Evolutionary conservation across 2,888 invertebrate genomes (phyloP).

Genomic region (Chromoteleia sp.): DNA sequence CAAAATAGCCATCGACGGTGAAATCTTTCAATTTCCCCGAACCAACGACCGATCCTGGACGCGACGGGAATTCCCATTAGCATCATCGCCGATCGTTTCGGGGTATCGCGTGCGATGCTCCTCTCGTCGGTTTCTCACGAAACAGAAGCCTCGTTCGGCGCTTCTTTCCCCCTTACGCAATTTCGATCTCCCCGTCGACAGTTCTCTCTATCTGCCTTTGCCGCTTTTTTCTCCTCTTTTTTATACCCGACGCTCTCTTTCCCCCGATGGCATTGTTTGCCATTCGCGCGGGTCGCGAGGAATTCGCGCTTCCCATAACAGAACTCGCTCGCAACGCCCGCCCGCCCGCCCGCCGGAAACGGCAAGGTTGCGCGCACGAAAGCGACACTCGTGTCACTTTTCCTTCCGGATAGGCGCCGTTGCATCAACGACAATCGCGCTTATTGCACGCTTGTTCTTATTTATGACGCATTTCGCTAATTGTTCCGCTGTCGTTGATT

Average conservation of each 20-base stretch:
- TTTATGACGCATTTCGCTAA: slow-evolving; percentile 44
- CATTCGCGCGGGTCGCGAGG: slow-evolving; percentile 29
- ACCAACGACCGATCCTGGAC: background rate
- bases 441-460: slow-evolving; percentile 5
- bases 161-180: slow-evolving; percentile 59
- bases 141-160: slow-evolving; percentile 32
- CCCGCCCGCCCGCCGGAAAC: slow-evolving; percentile 30
- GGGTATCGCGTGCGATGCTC: slow-evolving; percentile 31
- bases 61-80: slow-evolving; percentile 25
- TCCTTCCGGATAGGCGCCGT: slow-evolving; percentile 37
- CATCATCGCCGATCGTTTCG: slow-evolving; percentile 17
- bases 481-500: slow-evolving; percentile 28
- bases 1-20: background rate
- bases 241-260: slow-evolving; percentile 43
- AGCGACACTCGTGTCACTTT: slow-evolving; percentile 41
- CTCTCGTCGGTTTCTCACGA: slow-evolving; percentile 52
- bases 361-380: slow-evolving; percentile 54
- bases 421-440: slow-evolving; percentile 1
- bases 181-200: slow-evolving; percentile 34
- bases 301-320: slow-evolving; percentile 57
- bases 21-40: slow-evolving; percentile 4
- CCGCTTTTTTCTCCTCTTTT: background rate
- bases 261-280: slow-evolving; percentile 35
- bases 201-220: slow-evolving; percentile 51
- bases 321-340: background rate